A percentile compares a stretch with the other conserved stretches of the same genome.
Evolutionary conservation across 2,797 vertebrate genomes (phyloP).

Genomic region (Siniperca undulata): DNA sequence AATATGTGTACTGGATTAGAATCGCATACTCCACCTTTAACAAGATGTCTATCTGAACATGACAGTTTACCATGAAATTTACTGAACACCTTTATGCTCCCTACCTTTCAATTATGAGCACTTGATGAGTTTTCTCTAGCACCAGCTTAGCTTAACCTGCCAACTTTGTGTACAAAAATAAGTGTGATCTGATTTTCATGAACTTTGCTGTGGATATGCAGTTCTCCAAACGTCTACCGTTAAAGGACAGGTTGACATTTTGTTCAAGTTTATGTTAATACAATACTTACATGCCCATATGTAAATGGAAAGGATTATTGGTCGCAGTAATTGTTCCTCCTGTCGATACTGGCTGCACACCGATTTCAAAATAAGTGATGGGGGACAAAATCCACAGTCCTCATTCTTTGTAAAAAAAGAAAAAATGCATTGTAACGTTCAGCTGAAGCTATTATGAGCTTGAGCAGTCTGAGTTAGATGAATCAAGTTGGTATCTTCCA

Average conservation of each 20-base stretch:
- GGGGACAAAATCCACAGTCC: neutral
- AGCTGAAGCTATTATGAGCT: neutral
- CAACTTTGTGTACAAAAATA: neutral
- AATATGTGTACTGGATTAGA: too few species aligned
- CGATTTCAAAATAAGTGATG: neutral
- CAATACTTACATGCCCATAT: neutral
- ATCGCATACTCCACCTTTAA: too few species aligned
- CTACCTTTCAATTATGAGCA: constrained; percentile 1
- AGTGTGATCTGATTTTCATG: neutral
- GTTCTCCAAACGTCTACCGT: neutral
- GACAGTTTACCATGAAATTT: neutral
- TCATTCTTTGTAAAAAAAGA: neutral
- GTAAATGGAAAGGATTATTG: neutral
- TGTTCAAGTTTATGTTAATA: neutral
- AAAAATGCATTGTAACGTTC: neutral
- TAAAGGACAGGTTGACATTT: neutral
- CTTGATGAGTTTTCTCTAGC: neutral
- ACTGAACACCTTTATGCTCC: neutral
- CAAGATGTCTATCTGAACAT: neutral
- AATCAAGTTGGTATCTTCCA: neutral
- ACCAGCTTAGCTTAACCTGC: neutral
- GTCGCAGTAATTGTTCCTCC: neutral
- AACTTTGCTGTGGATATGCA: neutral
- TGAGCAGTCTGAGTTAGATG: neutral
- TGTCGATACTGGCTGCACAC: neutral